These are phyloP conservation scores for Nomada fucata DNA, from an alignment of 2,888 invertebrate species.

Conservation along the genomic window DNA sequence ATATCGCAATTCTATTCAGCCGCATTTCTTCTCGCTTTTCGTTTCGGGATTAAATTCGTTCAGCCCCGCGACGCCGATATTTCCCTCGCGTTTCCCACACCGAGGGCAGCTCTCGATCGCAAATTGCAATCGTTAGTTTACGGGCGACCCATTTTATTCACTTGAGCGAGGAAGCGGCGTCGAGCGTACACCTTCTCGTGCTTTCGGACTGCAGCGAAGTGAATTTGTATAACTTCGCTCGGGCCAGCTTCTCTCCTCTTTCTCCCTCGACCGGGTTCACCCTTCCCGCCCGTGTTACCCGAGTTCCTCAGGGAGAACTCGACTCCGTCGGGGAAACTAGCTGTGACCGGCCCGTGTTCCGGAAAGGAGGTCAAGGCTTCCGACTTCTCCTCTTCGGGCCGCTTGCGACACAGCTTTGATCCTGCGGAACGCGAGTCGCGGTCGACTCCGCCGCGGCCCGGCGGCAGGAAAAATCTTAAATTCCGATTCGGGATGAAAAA, in stretches of 20 bases:
- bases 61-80: background rate
- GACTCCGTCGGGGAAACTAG: conserved; percentile 31
- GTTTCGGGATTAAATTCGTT: background rate
- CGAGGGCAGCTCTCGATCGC: background rate
- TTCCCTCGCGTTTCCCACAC: background rate
- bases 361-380: conserved; percentile 68
- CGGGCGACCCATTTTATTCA: background rate
- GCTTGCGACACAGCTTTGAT: conserved; percentile 56
- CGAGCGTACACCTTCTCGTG: too few relatives aligned
- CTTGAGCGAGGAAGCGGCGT: too few relatives aligned
- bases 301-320: conserved; percentile 26
- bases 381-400: conserved; percentile 44
- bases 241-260: conserved; percentile 28
- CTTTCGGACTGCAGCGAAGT: conserved; percentile 59
- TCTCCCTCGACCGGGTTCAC: conserved; percentile 12
- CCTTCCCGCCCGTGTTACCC: conserved; percentile 12
- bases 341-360: conserved; percentile 31
- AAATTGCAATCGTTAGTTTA: background rate
- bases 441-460: conserved; percentile 45
- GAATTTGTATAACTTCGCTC: conserved; percentile 74
- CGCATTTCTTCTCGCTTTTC: background rate
- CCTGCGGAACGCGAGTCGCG: conserved; percentile 27
- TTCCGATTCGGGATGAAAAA: conserved; percentile 70
- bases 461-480: conserved; percentile 70
- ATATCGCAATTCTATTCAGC: background rate